A percentile compares a stretch with the other conserved stretches of the same genome.
Evolutionary conservation across 2,888 invertebrate genomes (phyloP).

Genomic region (Liposcelis brunnea): DNA sequence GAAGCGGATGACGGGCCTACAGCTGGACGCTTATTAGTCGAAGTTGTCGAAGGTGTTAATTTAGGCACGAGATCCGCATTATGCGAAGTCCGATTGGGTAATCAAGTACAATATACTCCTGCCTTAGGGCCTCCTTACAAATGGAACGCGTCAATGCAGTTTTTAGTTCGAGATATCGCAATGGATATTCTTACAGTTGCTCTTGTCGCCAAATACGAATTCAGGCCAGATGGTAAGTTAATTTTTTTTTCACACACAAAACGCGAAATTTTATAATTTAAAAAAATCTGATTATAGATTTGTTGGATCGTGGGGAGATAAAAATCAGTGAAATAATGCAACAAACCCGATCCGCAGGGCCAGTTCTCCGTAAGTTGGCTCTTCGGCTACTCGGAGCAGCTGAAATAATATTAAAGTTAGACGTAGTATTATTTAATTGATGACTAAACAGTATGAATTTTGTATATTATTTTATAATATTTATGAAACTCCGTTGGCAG

Average conservation of each 20-base stretch:
- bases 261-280: too few relatives aligned
- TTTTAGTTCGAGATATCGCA: constrained; percentile 46
- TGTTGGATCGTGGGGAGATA: constrained; percentile 1
- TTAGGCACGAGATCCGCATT: constrained; percentile 16
- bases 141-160: constrained; percentile 64
- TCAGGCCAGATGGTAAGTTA: constrained; percentile 56
- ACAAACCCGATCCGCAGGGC: not conserved
- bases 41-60: constrained; percentile 27
- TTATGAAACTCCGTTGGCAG: not conserved
- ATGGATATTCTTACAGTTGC: constrained; percentile 51
- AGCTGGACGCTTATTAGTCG: constrained; percentile 38
- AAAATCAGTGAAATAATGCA: not conserved
- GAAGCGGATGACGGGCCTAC: constrained; percentile 37
- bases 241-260: too few relatives aligned
- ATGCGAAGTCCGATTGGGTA: constrained; percentile 54
- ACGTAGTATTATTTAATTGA: not conserved
- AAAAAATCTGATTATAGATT: constrained; percentile 3
- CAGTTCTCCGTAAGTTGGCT: not conserved
- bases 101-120: constrained; percentile 48
- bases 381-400: not conserved
- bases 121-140: constrained; percentile 35
- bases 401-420: not conserved
- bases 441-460: too few relatives aligned
- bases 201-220: constrained; percentile 51
- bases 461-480: too few relatives aligned